Conservation (phyloP, 1,140 invertebrate species). For the Leptinotarsa defecta region DNA sequence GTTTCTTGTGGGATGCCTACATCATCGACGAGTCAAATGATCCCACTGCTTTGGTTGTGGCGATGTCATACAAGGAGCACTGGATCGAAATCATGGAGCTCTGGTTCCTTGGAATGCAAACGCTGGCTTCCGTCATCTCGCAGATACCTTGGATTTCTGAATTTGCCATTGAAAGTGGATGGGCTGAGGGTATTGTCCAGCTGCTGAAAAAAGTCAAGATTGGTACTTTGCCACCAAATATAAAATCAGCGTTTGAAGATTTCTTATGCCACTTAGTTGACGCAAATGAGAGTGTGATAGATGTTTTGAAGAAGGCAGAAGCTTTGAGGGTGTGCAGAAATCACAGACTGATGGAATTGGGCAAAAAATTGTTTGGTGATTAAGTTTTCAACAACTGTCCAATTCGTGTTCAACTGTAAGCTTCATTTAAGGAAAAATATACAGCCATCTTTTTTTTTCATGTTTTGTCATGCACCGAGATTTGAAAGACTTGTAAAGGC, state of each 20-base stretch:
- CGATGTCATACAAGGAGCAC: slow-evolving; percentile 81
- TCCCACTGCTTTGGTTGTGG: slow-evolving; percentile 76
- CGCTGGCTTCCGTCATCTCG: slow-evolving; percentile 78
- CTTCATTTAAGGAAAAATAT: neutral
- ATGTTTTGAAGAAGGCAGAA: slow-evolving; percentile 82
- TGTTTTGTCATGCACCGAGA: neutral
- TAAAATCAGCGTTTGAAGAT: slow-evolving; percentile 88
- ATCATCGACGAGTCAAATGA: slow-evolving; percentile 85
- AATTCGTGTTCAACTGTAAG: neutral
- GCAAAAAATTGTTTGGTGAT: slow-evolving; percentile 82
- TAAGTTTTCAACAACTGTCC: slow-evolving; percentile 55
- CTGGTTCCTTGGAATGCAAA: slow-evolving; percentile 94
- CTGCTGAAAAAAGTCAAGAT: slow-evolving; percentile 80
- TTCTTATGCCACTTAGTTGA: slow-evolving; percentile 83
- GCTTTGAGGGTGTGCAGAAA: slow-evolving; percentile 81
- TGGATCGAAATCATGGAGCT: slow-evolving; percentile 89
- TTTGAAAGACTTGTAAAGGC: neutral
- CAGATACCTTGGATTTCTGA: slow-evolving; percentile 87
- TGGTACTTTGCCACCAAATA: slow-evolving; percentile 77
- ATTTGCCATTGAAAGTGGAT: slow-evolving; percentile 90
- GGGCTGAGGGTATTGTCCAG: slow-evolving; percentile 83
- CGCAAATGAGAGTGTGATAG: slow-evolving; percentile 73
- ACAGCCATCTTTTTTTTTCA: neutral
- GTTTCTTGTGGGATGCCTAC: slow-evolving; percentile 91
- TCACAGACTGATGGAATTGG: slow-evolving; percentile 86